Evolutionary conservation across 2,113 vertebrate species (phyloP).

Genomic region (Rhinogobius similis): DNA sequence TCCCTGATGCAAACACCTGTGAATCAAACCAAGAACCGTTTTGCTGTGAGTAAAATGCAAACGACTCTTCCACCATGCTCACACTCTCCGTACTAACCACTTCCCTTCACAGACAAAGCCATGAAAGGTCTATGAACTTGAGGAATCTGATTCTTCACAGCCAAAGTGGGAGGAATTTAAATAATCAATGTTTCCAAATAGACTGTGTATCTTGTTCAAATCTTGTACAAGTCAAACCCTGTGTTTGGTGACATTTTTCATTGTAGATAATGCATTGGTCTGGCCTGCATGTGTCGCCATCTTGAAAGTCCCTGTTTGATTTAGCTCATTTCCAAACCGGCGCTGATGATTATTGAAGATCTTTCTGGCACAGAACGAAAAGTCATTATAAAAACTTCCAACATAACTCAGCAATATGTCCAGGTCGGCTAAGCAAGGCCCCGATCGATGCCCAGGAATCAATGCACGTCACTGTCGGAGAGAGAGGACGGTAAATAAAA

Average conservation of each 20-base stretch:
- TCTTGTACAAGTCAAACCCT: neutral
- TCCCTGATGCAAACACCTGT: too few species aligned
- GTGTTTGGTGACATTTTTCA: neutral
- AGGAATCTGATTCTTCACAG: too few species aligned
- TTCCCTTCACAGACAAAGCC: too few species aligned
- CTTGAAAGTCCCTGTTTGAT: neutral
- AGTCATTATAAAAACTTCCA: conserved; percentile 6
- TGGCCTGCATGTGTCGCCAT: neutral
- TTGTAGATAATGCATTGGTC: neutral
- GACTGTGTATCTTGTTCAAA: neutral
- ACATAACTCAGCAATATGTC: conserved; percentile 3
- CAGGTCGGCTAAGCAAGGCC: neutral
- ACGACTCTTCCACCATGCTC: too few species aligned
- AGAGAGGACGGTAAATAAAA: neutral
- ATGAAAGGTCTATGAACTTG: too few species aligned
- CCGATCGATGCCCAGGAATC: neutral
- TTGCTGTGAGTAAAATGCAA: too few species aligned
- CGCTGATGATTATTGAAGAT: neutral
- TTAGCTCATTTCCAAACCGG: neutral
- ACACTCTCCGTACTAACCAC: too few species aligned
- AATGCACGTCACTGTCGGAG: neutral
- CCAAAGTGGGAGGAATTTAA: neutral
- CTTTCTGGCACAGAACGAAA: neutral
- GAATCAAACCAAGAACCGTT: too few species aligned
- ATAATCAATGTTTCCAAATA: neutral